phyloP scores from a whole-genome alignment of 1,140 invertebrate species.

The Cataglyphis hispanica region DNA sequence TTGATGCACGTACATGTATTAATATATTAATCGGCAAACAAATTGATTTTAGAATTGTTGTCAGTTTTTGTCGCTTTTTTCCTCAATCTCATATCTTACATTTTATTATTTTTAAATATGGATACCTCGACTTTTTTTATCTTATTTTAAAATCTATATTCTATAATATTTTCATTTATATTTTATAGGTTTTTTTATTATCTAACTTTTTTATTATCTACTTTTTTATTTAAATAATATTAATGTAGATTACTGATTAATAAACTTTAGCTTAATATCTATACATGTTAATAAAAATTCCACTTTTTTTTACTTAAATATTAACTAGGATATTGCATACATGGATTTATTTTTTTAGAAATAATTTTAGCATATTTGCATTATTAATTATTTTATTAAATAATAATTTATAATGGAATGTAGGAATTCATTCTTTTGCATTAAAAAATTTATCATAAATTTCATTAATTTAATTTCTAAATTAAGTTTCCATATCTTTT shows the following conservation, averaged over 20 bases:
- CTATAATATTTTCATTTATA: not conserved
- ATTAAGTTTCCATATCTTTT: not conserved
- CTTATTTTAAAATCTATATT: not conserved
- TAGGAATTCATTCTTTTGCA: not conserved
- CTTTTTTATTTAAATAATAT: not conserved
- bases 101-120: not conserved
- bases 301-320: not conserved
- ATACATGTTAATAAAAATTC: not conserved
- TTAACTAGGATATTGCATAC: not conserved
- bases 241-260: not conserved
- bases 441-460: not conserved
- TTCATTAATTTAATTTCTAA: not conserved
- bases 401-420: not conserved
- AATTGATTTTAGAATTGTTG: not conserved
- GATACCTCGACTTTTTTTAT: not conserved
- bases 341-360: not conserved
- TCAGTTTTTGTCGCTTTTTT: not conserved
- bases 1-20: not conserved
- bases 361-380: not conserved
- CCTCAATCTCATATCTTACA: not conserved
- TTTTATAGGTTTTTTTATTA: not conserved
- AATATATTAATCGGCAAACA: constrained; percentile 7
- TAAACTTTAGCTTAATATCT: not conserved
- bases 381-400: not conserved
- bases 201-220: no score